Evolutionary conservation across 2,797 vertebrate species (phyloP), one percentile per base, ranked within the genome.

Genomic region (Rhincodon typus): DNA sequence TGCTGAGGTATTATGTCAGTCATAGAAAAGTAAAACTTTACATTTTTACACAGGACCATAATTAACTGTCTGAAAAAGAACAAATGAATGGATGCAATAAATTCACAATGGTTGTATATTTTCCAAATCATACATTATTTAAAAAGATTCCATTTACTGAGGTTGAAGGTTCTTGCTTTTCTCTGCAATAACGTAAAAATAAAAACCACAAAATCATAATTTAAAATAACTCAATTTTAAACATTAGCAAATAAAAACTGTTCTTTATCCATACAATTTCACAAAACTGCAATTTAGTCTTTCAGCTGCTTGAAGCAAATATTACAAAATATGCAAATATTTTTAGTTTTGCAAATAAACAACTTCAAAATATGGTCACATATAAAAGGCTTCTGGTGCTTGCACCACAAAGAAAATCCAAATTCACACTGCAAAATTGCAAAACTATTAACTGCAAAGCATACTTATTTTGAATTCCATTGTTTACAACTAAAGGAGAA

Each of bases 1-100:
- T 74, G n/a, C 42, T 34, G 70, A 95, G 88, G 88, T 91, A 91
- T 66, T 21, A 90, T 62, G 88, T 91, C 88, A 84, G 82, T 84
- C 82, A 46, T 84, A 25, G 42, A 84, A 84, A 84, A 84, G 82
- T 21, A 46, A 46, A 38, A 17, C 17, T 8, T 67, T 66, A 93
- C 7, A 8, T 93, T 93, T 69, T 93, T 38, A 67, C 90, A 84
- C 82, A 84, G 21, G 82, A 46, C 38, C 38, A 93, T n/a, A 69
- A n/a, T 42, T 42, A 42, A 23, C 13, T 69, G 90, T n/a, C 90
- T 69, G 90, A 93, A 66, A 93, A 66, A 62, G 67, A 93, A 66
- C 74, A 77, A 84, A 25, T 46, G 79, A 84, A 84, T 42, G 38
- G 79, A n/a, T 84, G 21, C 38, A 84, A 46, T 84, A 42, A 42